Evolutionary conservation across 2,888 invertebrate species (phyloP).

Genomic region (Hirtodrosophila cameraria): DNA sequence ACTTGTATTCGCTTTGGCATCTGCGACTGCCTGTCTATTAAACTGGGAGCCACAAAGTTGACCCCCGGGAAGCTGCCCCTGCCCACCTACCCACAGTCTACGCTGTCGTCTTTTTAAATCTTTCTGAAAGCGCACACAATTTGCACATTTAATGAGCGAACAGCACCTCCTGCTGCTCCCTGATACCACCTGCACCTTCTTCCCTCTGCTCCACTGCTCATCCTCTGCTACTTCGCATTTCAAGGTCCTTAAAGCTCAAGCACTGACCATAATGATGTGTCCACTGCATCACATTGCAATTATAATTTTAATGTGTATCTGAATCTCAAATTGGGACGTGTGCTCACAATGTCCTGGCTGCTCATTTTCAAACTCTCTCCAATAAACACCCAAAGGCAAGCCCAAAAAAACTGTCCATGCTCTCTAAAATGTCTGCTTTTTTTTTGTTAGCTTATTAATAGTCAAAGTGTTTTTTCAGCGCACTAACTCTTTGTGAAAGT

Average conservation of each 20-base stretch:
- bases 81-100: background rate
- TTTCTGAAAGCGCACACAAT: conserved; percentile 52
- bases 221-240: conserved; percentile 13
- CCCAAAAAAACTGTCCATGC: too few relatives aligned
- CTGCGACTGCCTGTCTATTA: conserved; percentile 24
- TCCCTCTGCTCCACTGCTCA: conserved; percentile 5
- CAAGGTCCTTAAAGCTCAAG: conserved; percentile 51
- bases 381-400: background rate
- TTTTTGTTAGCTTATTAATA: too few relatives aligned
- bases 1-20: background rate
- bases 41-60: conserved; percentile 8
- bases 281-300: conserved; percentile 42
- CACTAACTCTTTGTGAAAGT: too few relatives aligned
- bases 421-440: too few relatives aligned
- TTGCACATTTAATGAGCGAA: conserved; percentile 61
- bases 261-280: conserved; percentile 62
- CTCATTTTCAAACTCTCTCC: background rate
- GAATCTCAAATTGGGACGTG: conserved; percentile 5
- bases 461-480: too few relatives aligned
- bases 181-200: background rate
- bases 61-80: conserved; percentile 11
- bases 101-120: conserved; percentile 49
- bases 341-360: background rate
- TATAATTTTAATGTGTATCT: conserved; percentile 28
- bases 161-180: background rate